Evolutionary conservation across 1,140 invertebrate genomes (phyloP).

Genomic region (Ctenoplectra terminalis): DNA sequence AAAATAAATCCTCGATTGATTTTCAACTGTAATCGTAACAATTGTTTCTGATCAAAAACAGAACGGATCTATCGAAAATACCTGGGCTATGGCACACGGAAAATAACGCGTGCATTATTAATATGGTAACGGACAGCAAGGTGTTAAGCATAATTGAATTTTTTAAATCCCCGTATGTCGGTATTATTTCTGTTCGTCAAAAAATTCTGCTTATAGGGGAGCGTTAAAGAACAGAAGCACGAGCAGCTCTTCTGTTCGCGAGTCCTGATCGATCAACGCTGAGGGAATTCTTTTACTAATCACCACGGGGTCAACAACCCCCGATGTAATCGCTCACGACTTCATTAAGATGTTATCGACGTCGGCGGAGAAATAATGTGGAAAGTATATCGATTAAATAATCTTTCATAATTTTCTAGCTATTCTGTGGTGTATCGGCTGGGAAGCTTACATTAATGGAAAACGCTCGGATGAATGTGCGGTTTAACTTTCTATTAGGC

Average conservation of each 20-base stretch:
- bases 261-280: slow-evolving; percentile 19
- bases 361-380: neutral
- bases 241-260: no score
- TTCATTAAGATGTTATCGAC: slow-evolving; percentile 20
- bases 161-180: no score
- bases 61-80: no score
- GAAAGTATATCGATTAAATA: neutral
- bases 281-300: slow-evolving; percentile 17
- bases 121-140: no score
- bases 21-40: no score
- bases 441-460: neutral
- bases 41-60: no score
- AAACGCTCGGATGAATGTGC: neutral
- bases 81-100: no score
- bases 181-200: slow-evolving; percentile 25
- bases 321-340: neutral
- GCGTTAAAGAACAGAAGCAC: slow-evolving; percentile 6
- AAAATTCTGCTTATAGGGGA: neutral
- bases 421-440: neutral
- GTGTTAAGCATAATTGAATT: no score
- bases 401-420: neutral
- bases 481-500: neutral
- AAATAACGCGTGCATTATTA: no score
- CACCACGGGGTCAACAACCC: neutral
- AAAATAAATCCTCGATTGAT: no score